These are phyloP conservation scores for Cisticola juncidis DNA, from an alignment of 2,113 vertebrate genomes.

Conservation along the genomic window DNA sequence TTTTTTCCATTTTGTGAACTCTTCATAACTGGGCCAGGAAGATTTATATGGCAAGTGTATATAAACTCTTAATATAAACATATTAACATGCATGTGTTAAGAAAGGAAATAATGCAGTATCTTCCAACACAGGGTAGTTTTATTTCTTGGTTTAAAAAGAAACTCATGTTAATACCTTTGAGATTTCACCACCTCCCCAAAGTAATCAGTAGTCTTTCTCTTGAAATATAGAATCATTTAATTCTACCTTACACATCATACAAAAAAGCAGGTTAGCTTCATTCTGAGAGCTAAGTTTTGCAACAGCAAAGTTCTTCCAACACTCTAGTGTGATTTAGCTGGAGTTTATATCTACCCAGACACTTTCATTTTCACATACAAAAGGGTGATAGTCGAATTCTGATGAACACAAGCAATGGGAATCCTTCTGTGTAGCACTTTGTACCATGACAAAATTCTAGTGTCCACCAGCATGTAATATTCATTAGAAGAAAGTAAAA, in stretches of 20 bases:
- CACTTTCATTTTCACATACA: neutral
- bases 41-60: neutral
- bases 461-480: neutral
- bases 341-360: neutral
- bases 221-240: neutral
- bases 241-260: neutral
- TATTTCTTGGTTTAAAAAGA: neutral
- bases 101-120: neutral
- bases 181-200: neutral
- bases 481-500: neutral
- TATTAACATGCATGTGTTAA: neutral
- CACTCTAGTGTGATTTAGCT: neutral
- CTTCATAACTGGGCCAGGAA: neutral
- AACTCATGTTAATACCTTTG: neutral
- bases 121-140: neutral
- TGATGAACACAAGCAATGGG: neutral
- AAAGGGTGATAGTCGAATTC: neutral
- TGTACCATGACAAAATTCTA: neutral
- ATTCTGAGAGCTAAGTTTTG: neutral
- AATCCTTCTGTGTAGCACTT: neutral
- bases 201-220: neutral
- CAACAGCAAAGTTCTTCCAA: neutral
- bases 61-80: neutral
- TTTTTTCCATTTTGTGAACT: neutral
- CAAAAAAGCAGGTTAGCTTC: neutral